These are phyloP conservation scores for Halyomorpha halys DNA, from an alignment of 1,140 invertebrate genomes.

Conservation along the genomic window DNA sequence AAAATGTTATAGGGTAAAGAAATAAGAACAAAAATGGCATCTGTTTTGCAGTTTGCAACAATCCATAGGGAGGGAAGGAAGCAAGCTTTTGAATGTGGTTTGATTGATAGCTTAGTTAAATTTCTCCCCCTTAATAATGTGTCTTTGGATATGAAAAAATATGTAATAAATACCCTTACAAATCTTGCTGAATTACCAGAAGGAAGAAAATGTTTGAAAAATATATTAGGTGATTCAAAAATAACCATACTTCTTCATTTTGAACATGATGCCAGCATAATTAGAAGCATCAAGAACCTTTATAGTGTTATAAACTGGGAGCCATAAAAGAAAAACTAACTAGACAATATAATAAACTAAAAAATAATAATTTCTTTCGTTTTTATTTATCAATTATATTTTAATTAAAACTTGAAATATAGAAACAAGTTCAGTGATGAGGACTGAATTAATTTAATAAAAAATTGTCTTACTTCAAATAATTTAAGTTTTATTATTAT, in stretches of 20 bases:
- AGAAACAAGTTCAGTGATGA: too few relatives aligned
- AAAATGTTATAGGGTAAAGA: constrained; percentile 4
- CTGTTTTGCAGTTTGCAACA: constrained; percentile 19
- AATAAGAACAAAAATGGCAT: constrained; percentile 2
- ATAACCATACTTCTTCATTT: too few relatives aligned
- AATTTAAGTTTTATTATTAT: too few relatives aligned
- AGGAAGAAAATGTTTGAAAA: constrained; percentile 1
- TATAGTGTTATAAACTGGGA: background rate
- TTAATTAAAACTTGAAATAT: too few relatives aligned
- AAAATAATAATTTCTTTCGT: too few relatives aligned
- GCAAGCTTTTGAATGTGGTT: constrained; percentile 4
- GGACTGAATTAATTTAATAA: too few relatives aligned
- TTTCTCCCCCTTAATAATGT: background rate
- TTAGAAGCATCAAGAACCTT: background rate
- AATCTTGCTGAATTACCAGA: constrained; percentile 25
- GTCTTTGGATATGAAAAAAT: constrained; percentile 5
- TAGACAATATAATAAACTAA: too few relatives aligned
- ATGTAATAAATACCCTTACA: constrained; percentile 19
- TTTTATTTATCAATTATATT: too few relatives aligned
- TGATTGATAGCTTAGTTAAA: background rate
- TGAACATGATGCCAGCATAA: too few relatives aligned
- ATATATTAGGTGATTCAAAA: background rate
- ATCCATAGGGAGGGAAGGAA: constrained; percentile 10
- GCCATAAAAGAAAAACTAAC: background rate
- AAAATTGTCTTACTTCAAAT: too few relatives aligned